These are phyloP conservation scores for Macropus fuliginosus DNA, from an alignment of 2,797 vertebrate genomes.

Conservation along the genomic window DNA sequence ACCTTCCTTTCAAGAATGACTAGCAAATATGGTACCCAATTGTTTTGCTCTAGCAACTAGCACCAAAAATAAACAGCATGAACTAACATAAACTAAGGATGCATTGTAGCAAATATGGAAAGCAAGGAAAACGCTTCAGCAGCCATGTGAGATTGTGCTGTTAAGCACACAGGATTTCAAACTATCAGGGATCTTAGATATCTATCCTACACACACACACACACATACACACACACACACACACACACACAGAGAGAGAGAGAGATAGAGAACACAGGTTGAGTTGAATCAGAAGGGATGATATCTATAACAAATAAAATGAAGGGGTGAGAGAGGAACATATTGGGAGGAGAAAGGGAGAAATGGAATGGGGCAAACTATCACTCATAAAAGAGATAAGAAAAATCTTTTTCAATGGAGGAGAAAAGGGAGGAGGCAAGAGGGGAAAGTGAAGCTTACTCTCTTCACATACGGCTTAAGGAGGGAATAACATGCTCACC, in stretches of 20 bases:
- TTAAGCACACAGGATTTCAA: neutral
- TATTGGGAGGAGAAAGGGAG: too few species aligned
- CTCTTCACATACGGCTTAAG: too few species aligned
- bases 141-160: neutral
- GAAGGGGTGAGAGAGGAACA: too few species aligned
- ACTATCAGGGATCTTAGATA: neutral
- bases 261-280: too few species aligned
- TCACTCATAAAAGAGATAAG: too few species aligned
- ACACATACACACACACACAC: neutral
- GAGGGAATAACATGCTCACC: too few species aligned
- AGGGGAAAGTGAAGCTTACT: too few species aligned
- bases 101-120: neutral
- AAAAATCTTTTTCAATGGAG: too few species aligned
- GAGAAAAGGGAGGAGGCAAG: too few species aligned
- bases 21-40: neutral
- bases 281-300: too few species aligned
- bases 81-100: neutral
- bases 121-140: neutral
- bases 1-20: neutral
- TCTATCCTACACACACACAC: neutral
- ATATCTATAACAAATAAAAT: too few species aligned
- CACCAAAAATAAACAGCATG: neutral
- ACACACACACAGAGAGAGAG: neutral
- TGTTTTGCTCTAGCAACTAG: neutral
- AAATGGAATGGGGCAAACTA: too few species aligned